Conservation (phyloP, 1,140 invertebrate genomes). For the Bombus superbus region DNA sequence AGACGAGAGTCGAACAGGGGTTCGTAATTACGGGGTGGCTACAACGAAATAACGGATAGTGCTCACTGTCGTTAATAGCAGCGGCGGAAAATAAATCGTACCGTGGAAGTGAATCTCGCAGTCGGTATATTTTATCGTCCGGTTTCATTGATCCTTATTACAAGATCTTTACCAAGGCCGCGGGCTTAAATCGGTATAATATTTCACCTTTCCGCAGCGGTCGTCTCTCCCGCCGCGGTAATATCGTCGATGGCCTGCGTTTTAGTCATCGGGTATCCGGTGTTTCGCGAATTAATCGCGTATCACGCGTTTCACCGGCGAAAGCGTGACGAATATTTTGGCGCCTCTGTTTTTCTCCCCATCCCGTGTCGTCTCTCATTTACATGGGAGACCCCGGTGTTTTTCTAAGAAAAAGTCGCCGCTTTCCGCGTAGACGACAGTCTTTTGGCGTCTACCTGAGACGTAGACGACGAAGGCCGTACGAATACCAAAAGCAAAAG, state of each 20-base stretch:
- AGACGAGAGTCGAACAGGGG: slow-evolving; percentile 5
- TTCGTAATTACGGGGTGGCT: slow-evolving; percentile 36
- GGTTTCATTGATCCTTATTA: slow-evolving; percentile 59
- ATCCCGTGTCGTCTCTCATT: slow-evolving; percentile 46
- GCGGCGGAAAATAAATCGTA: slow-evolving; percentile 19
- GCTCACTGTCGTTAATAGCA: slow-evolving; percentile 28
- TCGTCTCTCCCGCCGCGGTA: slow-evolving; percentile 30
- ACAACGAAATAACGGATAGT: slow-evolving; percentile 27
- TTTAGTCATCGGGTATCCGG: slow-evolving; percentile 53
- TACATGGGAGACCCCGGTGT: slow-evolving; percentile 36
- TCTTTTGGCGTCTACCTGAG: neutral
- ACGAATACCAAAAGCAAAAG: neutral
- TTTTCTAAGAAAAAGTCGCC: slow-evolving; percentile 55
- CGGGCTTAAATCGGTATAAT: slow-evolving; percentile 56
- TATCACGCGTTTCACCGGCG: neutral
- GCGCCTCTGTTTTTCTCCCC: slow-evolving; percentile 12
- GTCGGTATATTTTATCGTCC: slow-evolving; percentile 45
- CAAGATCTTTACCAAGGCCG: slow-evolving; percentile 61
- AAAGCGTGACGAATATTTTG: neutral
- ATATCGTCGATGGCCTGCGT: slow-evolving; percentile 48
- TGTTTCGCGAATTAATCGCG: slow-evolving; percentile 46
- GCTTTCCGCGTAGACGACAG: slow-evolving; percentile 31
- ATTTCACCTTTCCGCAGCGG: slow-evolving; percentile 62
- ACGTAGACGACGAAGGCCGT: too few species aligned
- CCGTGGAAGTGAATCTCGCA: neutral